phyloP scores from a whole-genome alignment of 2,113 vertebrate species.

The Pedetes capensis region DNA sequence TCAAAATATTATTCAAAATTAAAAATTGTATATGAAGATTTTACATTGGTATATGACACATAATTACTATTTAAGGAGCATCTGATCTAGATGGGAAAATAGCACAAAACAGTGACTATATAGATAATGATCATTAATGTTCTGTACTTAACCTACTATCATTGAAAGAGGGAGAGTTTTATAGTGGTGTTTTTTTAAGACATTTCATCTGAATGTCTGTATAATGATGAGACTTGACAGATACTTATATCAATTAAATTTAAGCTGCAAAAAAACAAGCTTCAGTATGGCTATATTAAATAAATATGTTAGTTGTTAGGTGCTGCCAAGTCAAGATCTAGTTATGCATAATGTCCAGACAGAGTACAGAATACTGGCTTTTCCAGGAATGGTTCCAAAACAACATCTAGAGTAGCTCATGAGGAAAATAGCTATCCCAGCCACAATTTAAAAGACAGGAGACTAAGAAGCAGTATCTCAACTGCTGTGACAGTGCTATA shows the following conservation, averaged over 20 bases:
- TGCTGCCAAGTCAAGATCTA: too few relatives aligned
- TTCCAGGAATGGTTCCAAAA: not conserved
- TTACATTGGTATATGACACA: not conserved
- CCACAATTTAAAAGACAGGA: not conserved
- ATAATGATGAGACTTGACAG: not conserved
- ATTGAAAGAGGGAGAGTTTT: too few relatives aligned
- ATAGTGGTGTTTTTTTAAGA: not conserved
- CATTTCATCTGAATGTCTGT: not conserved
- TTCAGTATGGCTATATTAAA: not conserved
- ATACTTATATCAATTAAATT: too few relatives aligned
- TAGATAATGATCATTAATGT: not conserved
- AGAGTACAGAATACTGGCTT: too few relatives aligned
- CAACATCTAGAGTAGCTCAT: not conserved
- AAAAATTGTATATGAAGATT: not conserved
- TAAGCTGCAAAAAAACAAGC: too few relatives aligned
- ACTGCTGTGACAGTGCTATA: not conserved
- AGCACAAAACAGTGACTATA: not conserved
- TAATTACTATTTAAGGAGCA: not conserved
- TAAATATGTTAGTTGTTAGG: too few relatives aligned
- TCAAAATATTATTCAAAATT: constrained; percentile 10
- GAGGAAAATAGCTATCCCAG: not conserved
- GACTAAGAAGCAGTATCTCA: not conserved
- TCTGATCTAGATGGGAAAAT: not conserved
- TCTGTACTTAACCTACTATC: not conserved
- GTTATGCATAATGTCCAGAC: too few relatives aligned